A percentile compares a stretch with the other conserved stretches of the same genome.
Evolutionary conservation across 53 echinoderm and acorn worm species (phyloP).

Genomic region (Actinopyga echinites): DNA sequence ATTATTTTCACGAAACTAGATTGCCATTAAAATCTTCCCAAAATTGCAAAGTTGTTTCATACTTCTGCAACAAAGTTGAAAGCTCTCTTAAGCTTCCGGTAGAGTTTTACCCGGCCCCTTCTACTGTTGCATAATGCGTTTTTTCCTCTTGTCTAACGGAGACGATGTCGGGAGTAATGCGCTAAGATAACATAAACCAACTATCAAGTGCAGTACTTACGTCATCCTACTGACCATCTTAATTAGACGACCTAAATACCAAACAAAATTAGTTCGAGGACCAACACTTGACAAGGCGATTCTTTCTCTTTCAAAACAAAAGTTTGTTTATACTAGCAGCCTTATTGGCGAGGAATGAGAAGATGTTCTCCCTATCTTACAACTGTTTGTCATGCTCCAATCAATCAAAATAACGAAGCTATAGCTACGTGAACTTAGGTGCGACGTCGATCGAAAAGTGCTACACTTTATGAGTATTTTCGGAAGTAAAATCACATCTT

Average conservation of each 20-base stretch:
- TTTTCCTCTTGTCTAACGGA: background rate
- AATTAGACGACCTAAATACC: constrained; percentile 42
- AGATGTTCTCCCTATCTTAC: background rate
- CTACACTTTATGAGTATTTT: too few species aligned
- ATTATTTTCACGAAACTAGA: too few species aligned
- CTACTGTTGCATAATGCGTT: too few species aligned
- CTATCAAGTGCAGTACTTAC: constrained; percentile 28
- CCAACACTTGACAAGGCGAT: constrained; percentile 25
- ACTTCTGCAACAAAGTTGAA: too few species aligned
- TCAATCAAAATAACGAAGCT: constrained; percentile 19
- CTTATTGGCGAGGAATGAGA: constrained; percentile 8
- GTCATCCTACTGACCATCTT: background rate
- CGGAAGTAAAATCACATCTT: too few species aligned
- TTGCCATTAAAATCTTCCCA: too few species aligned
- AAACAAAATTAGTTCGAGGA: constrained; percentile 14
- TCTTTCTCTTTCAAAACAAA: constrained; percentile 15
- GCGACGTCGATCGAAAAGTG: too few species aligned
- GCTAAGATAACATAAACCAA: constrained; percentile 10
- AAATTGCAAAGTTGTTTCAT: too few species aligned
- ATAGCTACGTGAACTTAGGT: too few species aligned
- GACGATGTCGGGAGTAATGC: constrained; percentile 1
- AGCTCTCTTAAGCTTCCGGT: too few species aligned
- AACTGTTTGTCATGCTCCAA: background rate
- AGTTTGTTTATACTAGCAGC: constrained; percentile 23
- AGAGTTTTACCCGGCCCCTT: too few species aligned